These are phyloP conservation scores for Lasioglossum morio DNA, from an alignment of 2,888 invertebrate species.

Conservation along the genomic window DNA sequence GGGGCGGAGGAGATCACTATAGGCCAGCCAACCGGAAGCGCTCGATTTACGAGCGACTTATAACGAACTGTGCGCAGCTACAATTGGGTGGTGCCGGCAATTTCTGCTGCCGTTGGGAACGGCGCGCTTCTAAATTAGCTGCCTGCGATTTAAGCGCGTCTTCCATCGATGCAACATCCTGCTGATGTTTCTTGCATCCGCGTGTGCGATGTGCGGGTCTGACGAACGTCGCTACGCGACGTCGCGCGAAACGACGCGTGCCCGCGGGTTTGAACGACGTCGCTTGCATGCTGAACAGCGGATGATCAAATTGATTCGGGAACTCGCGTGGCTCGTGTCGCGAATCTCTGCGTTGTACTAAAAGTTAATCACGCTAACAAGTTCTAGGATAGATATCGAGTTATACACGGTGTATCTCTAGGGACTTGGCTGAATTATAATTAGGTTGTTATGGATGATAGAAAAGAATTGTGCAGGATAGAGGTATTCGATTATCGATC, in stretches of 20 bases:
- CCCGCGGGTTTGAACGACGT: not conserved
- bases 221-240: not conserved
- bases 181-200: slow-evolving; percentile 8
- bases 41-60: slow-evolving; percentile 68
- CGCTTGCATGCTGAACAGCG: not conserved
- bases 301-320: not conserved
- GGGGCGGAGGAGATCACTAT: slow-evolving; percentile 31
- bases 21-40: slow-evolving; percentile 69
- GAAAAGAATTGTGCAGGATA: no score
- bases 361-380: not conserved
- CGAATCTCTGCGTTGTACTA: not conserved
- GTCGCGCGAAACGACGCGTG: not conserved
- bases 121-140: slow-evolving; percentile 74
- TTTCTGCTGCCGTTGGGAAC: slow-evolving; percentile 47
- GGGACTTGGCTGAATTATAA: not conserved
- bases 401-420: not conserved
- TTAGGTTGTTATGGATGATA: not conserved
- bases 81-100: slow-evolving; percentile 49
- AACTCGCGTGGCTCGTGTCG: not conserved
- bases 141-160: slow-evolving; percentile 56
- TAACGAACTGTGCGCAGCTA: slow-evolving; percentile 34
- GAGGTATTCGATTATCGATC: no score
- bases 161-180: slow-evolving; percentile 18
- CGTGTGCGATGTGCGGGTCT: not conserved
- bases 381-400: not conserved